Evolutionary conservation across 2,113 vertebrate genomes (phyloP).

Genomic region (Octodon degus): DNA sequence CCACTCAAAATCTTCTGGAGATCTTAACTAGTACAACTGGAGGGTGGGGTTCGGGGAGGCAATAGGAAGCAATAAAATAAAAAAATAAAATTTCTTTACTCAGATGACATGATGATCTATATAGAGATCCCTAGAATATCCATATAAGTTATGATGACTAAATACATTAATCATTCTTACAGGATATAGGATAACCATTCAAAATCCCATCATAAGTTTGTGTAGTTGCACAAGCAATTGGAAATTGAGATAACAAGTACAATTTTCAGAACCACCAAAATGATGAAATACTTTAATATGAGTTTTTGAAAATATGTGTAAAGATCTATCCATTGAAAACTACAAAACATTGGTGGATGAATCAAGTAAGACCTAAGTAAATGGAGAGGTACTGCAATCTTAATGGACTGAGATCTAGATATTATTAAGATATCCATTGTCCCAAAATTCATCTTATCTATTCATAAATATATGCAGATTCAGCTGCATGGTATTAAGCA

Average conservation of each 20-base stretch:
- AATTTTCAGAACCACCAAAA: constrained; percentile 6
- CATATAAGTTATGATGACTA: background rate
- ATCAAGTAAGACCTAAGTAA: background rate
- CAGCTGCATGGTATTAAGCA: background rate
- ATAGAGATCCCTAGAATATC: background rate
- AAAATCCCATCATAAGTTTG: background rate
- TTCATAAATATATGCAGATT: background rate
- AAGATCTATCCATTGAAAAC: constrained; percentile 7
- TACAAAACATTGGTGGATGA: constrained; percentile 36
- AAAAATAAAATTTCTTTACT: background rate
- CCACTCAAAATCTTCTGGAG: background rate
- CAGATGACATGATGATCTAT: background rate
- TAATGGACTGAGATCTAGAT: background rate
- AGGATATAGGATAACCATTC: background rate
- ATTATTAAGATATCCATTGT: constrained; percentile 23
- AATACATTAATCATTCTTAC: background rate
- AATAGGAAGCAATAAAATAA: no score
- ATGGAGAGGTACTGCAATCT: background rate
- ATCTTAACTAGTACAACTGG: background rate
- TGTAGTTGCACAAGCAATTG: background rate
- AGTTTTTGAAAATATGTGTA: constrained; percentile 9
- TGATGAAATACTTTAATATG: background rate
- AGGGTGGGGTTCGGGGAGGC: no score
- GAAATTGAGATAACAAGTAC: background rate
- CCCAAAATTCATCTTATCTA: constrained; percentile 17